Evolutionary conservation across 2,113 vertebrate genomes (phyloP).

Genomic region (Brachypteracias leptosomus): DNA sequence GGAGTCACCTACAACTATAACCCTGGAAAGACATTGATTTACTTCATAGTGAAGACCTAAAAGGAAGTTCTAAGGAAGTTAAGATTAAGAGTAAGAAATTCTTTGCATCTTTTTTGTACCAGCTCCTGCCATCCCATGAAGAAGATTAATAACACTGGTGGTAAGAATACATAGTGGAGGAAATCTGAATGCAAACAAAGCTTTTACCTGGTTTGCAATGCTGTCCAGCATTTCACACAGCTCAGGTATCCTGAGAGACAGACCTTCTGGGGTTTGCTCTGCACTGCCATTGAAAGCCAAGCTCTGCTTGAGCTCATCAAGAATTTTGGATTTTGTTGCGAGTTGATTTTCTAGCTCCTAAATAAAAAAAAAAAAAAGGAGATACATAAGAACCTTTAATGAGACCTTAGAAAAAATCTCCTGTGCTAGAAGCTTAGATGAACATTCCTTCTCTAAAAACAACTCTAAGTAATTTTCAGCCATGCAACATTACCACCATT

Average conservation of each 20-base stretch:
- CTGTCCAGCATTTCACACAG: slow-evolving; percentile 58
- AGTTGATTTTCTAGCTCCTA: slow-evolving; percentile 83
- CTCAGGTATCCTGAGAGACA: background rate
- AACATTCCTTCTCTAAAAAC: background rate
- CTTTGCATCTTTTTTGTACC: background rate
- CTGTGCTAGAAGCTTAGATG: background rate
- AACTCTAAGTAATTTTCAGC: background rate
- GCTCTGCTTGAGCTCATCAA: slow-evolving; percentile 74
- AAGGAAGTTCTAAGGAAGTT: background rate
- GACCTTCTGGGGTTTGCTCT: slow-evolving; percentile 4
- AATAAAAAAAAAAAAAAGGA: background rate
- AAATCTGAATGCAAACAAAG: background rate
- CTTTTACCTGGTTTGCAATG: slow-evolving; percentile 76
- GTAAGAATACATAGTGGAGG: background rate
- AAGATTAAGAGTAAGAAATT: background rate
- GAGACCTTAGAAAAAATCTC: background rate
- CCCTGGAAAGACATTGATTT: background rate
- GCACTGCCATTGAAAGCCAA: background rate
- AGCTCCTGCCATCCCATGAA: background rate
- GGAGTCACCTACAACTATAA: no score
- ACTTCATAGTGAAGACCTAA: background rate
- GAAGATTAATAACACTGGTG: background rate
- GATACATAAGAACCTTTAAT: background rate
- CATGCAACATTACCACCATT: background rate
- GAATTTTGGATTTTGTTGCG: slow-evolving; percentile 62